phyloP scores from a whole-genome alignment of 1,140 invertebrate genomes.

The Platorchestia sp. region DNA sequence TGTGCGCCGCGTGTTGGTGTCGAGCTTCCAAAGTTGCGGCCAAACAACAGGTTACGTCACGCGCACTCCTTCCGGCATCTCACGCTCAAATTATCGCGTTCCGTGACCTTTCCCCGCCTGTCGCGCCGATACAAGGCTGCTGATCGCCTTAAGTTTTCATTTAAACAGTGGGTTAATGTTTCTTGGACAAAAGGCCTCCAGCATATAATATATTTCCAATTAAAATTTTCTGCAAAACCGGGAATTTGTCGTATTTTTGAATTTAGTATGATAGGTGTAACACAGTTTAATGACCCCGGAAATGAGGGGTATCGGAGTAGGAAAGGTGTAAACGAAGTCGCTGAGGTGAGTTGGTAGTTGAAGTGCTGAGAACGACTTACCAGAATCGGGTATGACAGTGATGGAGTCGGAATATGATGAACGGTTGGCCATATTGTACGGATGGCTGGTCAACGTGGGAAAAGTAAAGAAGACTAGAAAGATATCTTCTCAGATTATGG shows the following conservation, averaged over 20 bases:
- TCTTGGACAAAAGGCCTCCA: no score
- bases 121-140: no score
- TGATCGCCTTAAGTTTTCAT: no score
- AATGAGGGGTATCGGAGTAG: no score
- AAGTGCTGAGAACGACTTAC: background rate
- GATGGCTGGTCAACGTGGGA: background rate
- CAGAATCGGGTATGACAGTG: background rate
- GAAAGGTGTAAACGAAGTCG: no score
- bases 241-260: no score
- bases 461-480: background rate
- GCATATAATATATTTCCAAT: no score
- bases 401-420: background rate
- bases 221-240: no score
- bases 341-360: background rate
- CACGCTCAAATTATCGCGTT: background rate
- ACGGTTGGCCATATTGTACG: background rate
- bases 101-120: background rate
- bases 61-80: background rate
- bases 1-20: background rate
- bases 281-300: no score
- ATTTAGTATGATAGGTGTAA: no score
- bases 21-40: background rate
- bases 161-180: no score
- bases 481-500: background rate
- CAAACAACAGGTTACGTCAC: background rate